These are phyloP conservation scores for Drosophila nebulosa DNA, from an alignment of 1,140 invertebrate genomes.

Conservation along the genomic window DNA sequence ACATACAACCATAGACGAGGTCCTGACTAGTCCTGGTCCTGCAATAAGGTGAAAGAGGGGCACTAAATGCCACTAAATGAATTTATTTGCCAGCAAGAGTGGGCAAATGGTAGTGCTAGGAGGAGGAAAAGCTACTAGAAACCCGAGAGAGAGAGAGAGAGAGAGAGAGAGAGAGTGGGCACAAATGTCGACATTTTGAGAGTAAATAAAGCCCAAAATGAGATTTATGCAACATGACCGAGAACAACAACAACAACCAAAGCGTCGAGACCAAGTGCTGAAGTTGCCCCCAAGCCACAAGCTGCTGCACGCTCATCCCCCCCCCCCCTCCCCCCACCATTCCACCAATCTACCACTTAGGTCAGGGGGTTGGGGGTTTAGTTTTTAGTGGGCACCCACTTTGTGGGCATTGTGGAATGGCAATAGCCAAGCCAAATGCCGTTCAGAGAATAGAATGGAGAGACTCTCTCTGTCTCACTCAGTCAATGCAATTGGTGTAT, in stretches of 20 bases:
- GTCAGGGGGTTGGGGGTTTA: conserved; percentile 49
- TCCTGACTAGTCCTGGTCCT: conserved; percentile 38
- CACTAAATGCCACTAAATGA: conserved; percentile 79
- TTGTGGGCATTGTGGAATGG: conserved; percentile 60
- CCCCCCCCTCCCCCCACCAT: neutral
- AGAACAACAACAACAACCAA: conserved; percentile 47
- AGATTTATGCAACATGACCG: conserved; percentile 79
- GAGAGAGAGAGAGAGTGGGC: neutral
- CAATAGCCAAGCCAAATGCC: conserved; percentile 31
- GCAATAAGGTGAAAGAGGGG: conserved; percentile 72
- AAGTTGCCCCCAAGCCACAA: conserved; percentile 47
- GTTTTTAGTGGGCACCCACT: conserved; percentile 74
- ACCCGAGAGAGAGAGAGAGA: no score
- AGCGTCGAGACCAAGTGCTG: conserved; percentile 64
- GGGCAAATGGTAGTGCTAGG: neutral
- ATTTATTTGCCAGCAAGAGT: conserved; percentile 65
- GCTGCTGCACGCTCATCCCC: neutral
- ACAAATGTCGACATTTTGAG: conserved; percentile 65
- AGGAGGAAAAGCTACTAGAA: neutral
- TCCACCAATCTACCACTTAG: no score
- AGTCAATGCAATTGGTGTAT: neutral
- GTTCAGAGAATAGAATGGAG: conserved; percentile 15
- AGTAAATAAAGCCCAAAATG: conserved; percentile 78
- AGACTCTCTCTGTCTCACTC: neutral
- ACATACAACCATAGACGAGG: conserved; percentile 5